Base-by-base conservation (phyloP, 1,140 invertebrate genomes). In the Aphis gossypii region DNA sequence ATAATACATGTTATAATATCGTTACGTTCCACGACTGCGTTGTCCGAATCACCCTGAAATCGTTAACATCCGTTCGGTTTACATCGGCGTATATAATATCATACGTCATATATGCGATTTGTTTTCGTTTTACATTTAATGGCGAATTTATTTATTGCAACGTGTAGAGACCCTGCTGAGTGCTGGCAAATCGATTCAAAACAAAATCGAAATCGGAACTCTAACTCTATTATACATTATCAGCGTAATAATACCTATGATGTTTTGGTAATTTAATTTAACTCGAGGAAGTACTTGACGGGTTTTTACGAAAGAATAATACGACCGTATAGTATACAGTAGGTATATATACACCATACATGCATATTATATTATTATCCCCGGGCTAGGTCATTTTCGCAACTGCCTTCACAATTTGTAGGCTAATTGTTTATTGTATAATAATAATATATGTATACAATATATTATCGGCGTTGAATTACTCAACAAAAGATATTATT, bases 351-450 rank as follows among this genome's bases (percentile, higher is more conserved):
- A 46, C 38, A 18, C 8, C 18, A 51, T 44, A 60, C n/a, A n/a
- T 30, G 23, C 35, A 44, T 60, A 60, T 90, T 35, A 88, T 88
- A 35, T 51, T 60, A 18, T 51, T 89, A 89, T 89, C 88, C 38
- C 30, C 88, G 51, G 88, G 88, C 88, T 90, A 90, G 88, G 88
- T 90, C 88, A 90, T 90, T 90, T 90, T 90, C 88, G 54, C 88
- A 60, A 90, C 88, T 60, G 51, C 88, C 51, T 90, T 90, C 54
- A 60, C 54, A 56, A 90, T 90, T 90, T 60, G 35, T 56, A 60
- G 88, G 51, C 88, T 60, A 90, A 90, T 90, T 90, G 87, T 89
- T 56, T 89, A 60, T 90, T 60, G n/a, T 87, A 48, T n/a, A n/a
- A 18, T n/a, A 88, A 48, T 86, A 41, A 35, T 35, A 82, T 41